phyloP scores from a whole-genome alignment of 2,797 vertebrate species.

The Enteromius viviparus region DNA sequence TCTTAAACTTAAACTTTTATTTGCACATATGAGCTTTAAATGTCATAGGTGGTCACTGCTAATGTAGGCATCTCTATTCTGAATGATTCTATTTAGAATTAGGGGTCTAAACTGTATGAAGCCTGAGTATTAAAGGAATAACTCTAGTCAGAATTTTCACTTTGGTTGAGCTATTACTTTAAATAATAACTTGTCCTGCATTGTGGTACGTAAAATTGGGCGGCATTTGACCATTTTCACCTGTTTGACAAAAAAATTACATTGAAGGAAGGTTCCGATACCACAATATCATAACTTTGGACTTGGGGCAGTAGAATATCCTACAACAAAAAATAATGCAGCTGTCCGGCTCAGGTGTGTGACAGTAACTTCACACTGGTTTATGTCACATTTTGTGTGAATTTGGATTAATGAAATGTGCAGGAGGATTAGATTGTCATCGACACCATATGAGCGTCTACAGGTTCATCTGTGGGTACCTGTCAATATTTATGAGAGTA shows the following conservation, averaged over 20 bases:
- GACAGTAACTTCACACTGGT: constrained; percentile 21
- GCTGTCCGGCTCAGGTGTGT: not conserved
- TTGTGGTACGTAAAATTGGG: not conserved
- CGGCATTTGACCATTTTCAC: not conserved
- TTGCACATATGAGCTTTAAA: not conserved
- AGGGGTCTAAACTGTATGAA: not conserved
- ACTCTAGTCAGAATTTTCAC: not conserved
- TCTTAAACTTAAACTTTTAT: not conserved
- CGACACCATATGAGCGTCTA: constrained; percentile 3
- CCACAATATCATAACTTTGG: not conserved
- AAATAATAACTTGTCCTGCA: not conserved
- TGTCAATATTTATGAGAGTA: constrained; percentile 52
- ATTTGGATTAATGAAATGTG: constrained; percentile 37
- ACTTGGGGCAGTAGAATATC: not conserved
- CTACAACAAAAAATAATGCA: not conserved
- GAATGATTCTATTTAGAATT: not conserved
- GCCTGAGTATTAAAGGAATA: not conserved
- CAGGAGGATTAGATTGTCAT: constrained; percentile 31
- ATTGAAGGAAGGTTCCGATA: not conserved
- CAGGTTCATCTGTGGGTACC: constrained; percentile 49
- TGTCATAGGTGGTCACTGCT: not conserved
- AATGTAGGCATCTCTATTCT: not conserved
- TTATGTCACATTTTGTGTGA: not conserved
- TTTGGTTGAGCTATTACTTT: not conserved
- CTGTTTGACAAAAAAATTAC: not conserved